phyloP scores from a whole-genome alignment of 1,140 invertebrate species.

The Brachionus rubens region DNA sequence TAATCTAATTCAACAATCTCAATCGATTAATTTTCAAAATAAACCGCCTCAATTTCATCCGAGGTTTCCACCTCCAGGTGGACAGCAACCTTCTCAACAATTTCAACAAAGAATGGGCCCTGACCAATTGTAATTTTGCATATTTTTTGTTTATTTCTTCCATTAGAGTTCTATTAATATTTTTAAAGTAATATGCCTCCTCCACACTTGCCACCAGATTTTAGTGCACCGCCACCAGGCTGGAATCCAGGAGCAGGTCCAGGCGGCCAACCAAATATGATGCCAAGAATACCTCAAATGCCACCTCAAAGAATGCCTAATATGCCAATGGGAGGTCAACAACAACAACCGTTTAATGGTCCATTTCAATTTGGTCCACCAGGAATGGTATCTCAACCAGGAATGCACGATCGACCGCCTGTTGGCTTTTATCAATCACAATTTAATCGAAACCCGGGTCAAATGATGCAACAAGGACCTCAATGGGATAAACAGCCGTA shows the following conservation, averaged over 20 bases:
- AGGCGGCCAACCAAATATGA: constrained; percentile 7
- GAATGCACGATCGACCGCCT: constrained; percentile 20
- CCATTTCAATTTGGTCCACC: constrained; percentile 22
- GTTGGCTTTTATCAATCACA: background rate
- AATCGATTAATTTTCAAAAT: constrained; percentile 1
- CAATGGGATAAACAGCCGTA: background rate
- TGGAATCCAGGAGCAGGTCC: constrained; percentile 9
- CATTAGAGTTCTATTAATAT: background rate
- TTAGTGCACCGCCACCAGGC: constrained; percentile 36
- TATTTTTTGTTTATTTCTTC: background rate
- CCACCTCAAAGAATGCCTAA: constrained; percentile 19
- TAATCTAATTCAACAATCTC: background rate
- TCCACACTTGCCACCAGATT: constrained; percentile 9
- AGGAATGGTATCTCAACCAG: background rate
- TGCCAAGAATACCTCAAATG: constrained; percentile 35
- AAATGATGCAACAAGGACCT: constrained; percentile 24
- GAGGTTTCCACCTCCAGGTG: background rate
- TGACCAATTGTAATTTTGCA: background rate
- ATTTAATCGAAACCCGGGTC: background rate
- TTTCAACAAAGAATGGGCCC: constrained; percentile 24
- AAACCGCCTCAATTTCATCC: constrained; percentile 27
- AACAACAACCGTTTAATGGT: constrained; percentile 18
- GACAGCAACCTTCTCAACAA: background rate
- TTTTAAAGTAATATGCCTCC: constrained; percentile 30
- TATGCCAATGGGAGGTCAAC: constrained; percentile 21